Evolutionary conservation across 2,888 invertebrate genomes (phyloP), one percentile per base, ranked within the genome.

Genomic region (Harpalus rubripes): DNA sequence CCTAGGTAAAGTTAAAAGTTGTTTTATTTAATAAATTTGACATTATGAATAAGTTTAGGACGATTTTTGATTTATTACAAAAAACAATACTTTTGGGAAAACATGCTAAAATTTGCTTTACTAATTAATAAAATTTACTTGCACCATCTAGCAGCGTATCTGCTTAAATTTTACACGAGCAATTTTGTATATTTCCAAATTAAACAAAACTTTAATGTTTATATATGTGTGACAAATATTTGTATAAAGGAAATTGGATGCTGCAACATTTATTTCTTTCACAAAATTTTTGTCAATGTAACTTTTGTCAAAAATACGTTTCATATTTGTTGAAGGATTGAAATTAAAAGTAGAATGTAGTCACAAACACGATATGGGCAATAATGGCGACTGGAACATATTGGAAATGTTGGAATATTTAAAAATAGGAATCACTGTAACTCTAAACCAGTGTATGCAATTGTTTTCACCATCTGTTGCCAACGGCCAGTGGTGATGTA

Each of bases 211-310:
- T 26, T 22, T 26, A 65, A 65, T n/a, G 39, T 65, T 65, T 26
- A 65, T 65, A 65, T 65, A 39, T 65, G 65, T 39, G n/a, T 65
- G 26, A 65, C 65, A 65, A 65, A 65, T 32, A 65, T 65, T 65
- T 65, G 32, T 26, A 22, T 32, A 32, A 18, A 61, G 26, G 26
- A n/a, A 65, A 65, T 12, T 65, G 65, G 15, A 65, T 22, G 22
- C 22, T 65, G 32, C 65, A 39, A 7, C 26, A 22, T 63, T 63
- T 63, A 63, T 39, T 32, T 68, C 32, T 26, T 68, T 15, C 10
- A 39, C 7, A 39, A 68, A 41, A 68, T 68, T 68, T 32, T 68
- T n/a, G 12, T 39, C 26, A 39, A 15, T n/a, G 68, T 7, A 68
- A 15, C 32, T 10, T 12, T 68, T 32, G 15, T 3, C n/a, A 68